Evolutionary conservation across 1,140 invertebrate genomes (phyloP), one percentile per base, ranked within the genome.

Genomic region (Piezodorus guildinii): DNA sequence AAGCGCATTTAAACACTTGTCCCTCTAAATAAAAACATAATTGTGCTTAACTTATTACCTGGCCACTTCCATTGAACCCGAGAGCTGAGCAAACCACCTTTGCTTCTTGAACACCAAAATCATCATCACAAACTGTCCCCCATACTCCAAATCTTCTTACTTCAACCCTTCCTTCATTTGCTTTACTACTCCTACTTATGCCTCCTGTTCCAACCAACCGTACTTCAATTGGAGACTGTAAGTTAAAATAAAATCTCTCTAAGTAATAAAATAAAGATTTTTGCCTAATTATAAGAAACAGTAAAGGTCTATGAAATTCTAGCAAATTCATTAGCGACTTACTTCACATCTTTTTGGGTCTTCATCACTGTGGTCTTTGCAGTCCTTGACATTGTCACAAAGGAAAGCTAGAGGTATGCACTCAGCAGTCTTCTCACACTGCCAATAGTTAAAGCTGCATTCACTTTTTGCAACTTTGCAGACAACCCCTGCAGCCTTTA

Each of bases 61-160:
- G 71, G n/a, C 80, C 79, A 21, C 65, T 67, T 2, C 84, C 84
- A 23, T 74, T 76, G 63, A 77, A 85, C 4, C 85, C 85, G 39
- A 87, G 69, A 19, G 79, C 79, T 60, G 77, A 77, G 67, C 85
- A 88, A 14, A 85, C 78, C 1, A 86, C 83, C 69, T 77, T 76
- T 0, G 86, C 87, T 9, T 85, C 79, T 60, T 79, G 77, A 17
- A 77, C 72, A 34, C 81, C 82, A 69, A 89, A 90, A 69, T 85
- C 82, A 69, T 90, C 87, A 70, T 90, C 87, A 71, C 88, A 91
- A 15, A 90, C 77, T 1, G 85, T 86, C 1, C 87, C 87, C 87
- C 87, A 90, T 3, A 82, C 77, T 6, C 83, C 84, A 66, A 81
- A 79, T 69, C 85, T 80, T 63, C 78, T 77, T 0, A 90, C 78